phyloP scores from a whole-genome alignment of 1,140 invertebrate genomes.

The Capitella teleta region DNA sequence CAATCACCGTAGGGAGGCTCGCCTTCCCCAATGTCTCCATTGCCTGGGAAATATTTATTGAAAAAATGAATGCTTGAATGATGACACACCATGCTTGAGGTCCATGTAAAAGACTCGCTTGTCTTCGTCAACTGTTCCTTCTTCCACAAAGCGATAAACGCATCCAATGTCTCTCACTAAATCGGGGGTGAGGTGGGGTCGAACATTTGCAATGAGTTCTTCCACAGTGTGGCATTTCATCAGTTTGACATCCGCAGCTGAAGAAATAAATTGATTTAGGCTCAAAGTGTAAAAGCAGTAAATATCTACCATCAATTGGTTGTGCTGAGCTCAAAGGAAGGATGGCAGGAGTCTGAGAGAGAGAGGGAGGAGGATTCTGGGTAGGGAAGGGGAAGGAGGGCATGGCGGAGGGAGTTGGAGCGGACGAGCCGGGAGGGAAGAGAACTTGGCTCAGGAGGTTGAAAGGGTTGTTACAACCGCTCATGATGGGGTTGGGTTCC shows the following conservation, averaged over 20 bases:
- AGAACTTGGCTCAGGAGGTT: slow-evolving; percentile 9
- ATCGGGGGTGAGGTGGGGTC: slow-evolving; percentile 14
- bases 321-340: too few species aligned
- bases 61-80: too few species aligned
- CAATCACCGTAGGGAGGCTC: slow-evolving; percentile 19
- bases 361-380: too few species aligned
- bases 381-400: too few species aligned
- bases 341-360: too few species aligned
- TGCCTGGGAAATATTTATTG: slow-evolving; percentile 5
- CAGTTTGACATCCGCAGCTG: too few species aligned
- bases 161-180: slow-evolving; percentile 22
- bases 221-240: slow-evolving; percentile 13
- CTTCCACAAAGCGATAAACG: slow-evolving; percentile 25
- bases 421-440: slow-evolving; percentile 10
- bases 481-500: slow-evolving; percentile 1
- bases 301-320: too few species aligned
- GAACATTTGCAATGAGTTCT: slow-evolving; percentile 17
- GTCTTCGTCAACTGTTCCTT: slow-evolving; percentile 13
- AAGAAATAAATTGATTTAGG: too few species aligned
- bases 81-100: slow-evolving; percentile 27
- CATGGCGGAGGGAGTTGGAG: too few species aligned
- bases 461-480: slow-evolving; percentile 4
- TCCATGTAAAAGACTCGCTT: slow-evolving; percentile 27
- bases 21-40: slow-evolving; percentile 26
- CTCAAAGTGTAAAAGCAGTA: too few species aligned